Percentiles rank a stretch among this genome's conserved stretches.
Evolutionary conservation across 2,797 vertebrate species (phyloP).

Genomic region (Eulemur albifrons): DNA sequence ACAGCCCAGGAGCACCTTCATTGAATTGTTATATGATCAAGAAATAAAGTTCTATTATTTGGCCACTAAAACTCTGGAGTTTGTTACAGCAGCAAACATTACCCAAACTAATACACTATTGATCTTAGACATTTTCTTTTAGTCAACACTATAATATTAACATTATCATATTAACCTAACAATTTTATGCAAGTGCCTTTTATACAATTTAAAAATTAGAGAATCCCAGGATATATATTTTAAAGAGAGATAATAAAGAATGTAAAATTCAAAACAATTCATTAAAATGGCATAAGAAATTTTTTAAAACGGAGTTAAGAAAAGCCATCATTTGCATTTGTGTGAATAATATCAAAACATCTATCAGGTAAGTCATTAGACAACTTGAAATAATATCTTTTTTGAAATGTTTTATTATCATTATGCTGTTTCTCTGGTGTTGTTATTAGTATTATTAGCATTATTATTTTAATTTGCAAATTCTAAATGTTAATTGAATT

Average conservation of each 20-base stretch:
- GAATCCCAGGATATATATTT: constrained; percentile 27
- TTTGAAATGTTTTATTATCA: not conserved
- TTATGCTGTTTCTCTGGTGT: not conserved
- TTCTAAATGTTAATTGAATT: constrained; percentile 18
- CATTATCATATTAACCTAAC: constrained; percentile 3
- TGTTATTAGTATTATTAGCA: not conserved
- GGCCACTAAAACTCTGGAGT: not conserved
- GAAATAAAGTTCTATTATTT: not conserved
- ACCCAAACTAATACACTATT: not conserved
- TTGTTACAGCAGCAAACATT: not conserved
- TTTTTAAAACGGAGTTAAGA: not conserved
- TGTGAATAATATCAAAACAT: not conserved
- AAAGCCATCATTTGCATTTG: constrained; percentile 31
- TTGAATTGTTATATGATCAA: not conserved
- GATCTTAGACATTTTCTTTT: not conserved
- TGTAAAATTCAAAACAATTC: not conserved
- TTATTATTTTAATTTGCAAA: constrained; percentile 29
- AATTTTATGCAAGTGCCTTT: not conserved
- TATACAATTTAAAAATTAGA: constrained; percentile 6
- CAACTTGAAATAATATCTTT: not conserved
- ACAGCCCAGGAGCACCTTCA: not conserved
- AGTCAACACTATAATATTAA: not conserved
- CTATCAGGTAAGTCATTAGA: not conserved
- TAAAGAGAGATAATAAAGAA: not conserved
- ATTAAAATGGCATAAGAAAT: not conserved